phyloP scores from a whole-genome alignment of 2,888 invertebrate genomes.

The Synergus umbraculus region DNA sequence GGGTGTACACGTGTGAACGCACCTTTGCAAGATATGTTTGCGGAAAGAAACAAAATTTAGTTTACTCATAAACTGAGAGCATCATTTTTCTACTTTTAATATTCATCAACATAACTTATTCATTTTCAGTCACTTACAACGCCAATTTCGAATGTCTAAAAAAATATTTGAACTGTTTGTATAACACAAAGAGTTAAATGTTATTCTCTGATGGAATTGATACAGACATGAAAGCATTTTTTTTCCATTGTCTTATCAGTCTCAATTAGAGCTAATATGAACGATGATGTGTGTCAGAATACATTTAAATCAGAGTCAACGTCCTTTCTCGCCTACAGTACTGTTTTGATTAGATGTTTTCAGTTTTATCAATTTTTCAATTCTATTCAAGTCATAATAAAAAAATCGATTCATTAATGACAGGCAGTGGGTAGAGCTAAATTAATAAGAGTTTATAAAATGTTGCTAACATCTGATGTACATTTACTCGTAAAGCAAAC shows the following conservation, averaged over 20 bases:
- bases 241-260: too few species aligned
- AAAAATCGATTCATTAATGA: background rate
- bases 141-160: background rate
- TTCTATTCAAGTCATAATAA: background rate
- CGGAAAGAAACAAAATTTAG: background rate
- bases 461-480: background rate
- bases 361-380: background rate
- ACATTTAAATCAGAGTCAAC: too few species aligned
- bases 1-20: constrained; percentile 44
- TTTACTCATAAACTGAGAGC: background rate
- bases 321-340: too few species aligned
- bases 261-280: too few species aligned
- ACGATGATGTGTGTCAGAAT: too few species aligned
- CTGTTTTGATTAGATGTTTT: too few species aligned
- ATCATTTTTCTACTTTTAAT: background rate
- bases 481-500: background rate
- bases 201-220: too few species aligned
- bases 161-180: background rate
- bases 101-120: background rate
- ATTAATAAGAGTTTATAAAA: background rate
- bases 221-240: too few species aligned
- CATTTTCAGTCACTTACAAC: background rate
- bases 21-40: background rate
- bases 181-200: too few species aligned
- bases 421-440: background rate